Base-by-base conservation (phyloP, 1,140 invertebrate genomes). In the Drosophila ohnishii region DNA sequence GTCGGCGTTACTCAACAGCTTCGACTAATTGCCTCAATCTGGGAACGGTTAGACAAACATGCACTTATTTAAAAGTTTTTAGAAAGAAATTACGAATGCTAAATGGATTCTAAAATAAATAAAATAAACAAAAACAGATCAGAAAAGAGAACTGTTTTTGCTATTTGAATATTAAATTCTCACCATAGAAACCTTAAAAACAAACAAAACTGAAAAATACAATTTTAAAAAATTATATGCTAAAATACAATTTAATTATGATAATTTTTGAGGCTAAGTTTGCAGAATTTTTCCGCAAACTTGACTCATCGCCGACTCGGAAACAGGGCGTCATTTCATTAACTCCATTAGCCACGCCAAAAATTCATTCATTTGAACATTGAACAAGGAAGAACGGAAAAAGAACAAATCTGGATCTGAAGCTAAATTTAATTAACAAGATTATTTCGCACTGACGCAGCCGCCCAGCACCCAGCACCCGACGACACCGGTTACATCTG, bases 1-100 rank as follows among this genome's bases (percentile, higher is more conserved):
- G 32, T 58, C 34, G 28, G 71, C 72, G 60, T 76, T 76, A 76
- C 40, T 60, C 73, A 75, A 67, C 73, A 76, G 62, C n/a, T 60
- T 66, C 7, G 3, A 53, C 39, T 62, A 47, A 61, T 40, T 55
- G 40, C 57, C 19, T 25, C 11, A 30, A 39, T 22, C 51, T 40
- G 34, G 7, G 39, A 62, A 55, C 67, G 14, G 3, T 61, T 55
- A 55, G 22, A 61, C n/a, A 71, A 35, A 30, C 4, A 32, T 44
- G 10, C 25, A 30, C 6, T 35, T n/a, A 58, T 19, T 25, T 19
- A 16, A 32, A 30, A 6, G 35, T 16, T 25, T 40, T 40, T 10
- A 6, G 9, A 32, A 30, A 30, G n/a, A 30, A 10, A 19, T 61
- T 11, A 5, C 5, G 11, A 30, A 6, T 3, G 30, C 28, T 8